phyloP scores from a whole-genome alignment of 2,888 invertebrate species.

The Drosophila niveifrons region DNA sequence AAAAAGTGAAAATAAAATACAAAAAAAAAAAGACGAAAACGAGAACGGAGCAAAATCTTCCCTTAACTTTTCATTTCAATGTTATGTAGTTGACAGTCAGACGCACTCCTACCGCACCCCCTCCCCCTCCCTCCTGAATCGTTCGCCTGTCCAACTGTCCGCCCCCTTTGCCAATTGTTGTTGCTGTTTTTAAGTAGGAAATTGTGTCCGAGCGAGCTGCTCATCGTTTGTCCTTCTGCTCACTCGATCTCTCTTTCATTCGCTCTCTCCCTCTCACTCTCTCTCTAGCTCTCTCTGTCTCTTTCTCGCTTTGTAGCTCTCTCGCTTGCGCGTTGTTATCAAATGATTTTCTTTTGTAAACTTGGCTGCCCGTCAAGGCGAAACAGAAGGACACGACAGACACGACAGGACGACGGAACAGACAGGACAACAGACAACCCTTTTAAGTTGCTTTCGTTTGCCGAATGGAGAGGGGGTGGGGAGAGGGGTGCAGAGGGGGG shows the following conservation, averaged over 20 bases:
- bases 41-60: constrained; percentile 64
- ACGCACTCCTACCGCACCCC: constrained; percentile 30
- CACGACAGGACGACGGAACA: constrained; percentile 23
- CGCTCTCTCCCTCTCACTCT: constrained; percentile 3
- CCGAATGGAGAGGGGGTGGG: too few relatives aligned
- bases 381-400: constrained; percentile 35
- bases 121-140: neutral
- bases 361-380: constrained; percentile 60
- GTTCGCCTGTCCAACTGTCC: constrained; percentile 22
- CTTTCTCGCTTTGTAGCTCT: neutral
- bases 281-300: constrained; percentile 13
- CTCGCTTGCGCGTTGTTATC: constrained; percentile 47
- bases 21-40: constrained; percentile 32
- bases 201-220: constrained; percentile 75
- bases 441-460: constrained; percentile 49
- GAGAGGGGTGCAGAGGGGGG: neutral
- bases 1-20: constrained; percentile 22
- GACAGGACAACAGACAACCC: constrained; percentile 71
- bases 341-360: constrained; percentile 78
- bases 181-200: constrained; percentile 75
- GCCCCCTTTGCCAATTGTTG: constrained; percentile 49
- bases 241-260: neutral
- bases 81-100: constrained; percentile 79
- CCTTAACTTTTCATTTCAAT: constrained; percentile 74
- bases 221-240: constrained; percentile 30